Evolutionary conservation across 2,888 invertebrate genomes (phyloP), one percentile per base, ranked within the genome.

Genomic region (Biston stratarius): DNA sequence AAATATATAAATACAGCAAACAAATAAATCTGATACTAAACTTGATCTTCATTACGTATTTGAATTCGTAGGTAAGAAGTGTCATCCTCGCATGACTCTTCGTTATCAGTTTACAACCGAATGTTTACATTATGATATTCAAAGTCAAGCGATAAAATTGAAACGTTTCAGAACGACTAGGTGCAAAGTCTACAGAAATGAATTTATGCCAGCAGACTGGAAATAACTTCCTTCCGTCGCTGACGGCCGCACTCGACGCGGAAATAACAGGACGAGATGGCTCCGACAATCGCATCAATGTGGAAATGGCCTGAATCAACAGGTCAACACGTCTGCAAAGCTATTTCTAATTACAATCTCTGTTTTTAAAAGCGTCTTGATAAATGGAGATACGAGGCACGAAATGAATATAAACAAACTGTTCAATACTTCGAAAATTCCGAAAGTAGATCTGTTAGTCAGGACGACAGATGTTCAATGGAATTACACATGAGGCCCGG

Each of bases 151-250:
- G 67, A 64, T 60, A 63, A 63, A 52, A 61, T 51, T 67, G 61
- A 59, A 63, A 68, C 60, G 44, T 64, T 61, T 67, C 63, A 59
- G 60, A 48, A 63, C 60, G 64, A 69, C 62, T 74, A 79, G 24
- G 24, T 24, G 3, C 14, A 38, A 24, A 55, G 24, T 55, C 12
- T 40, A 9, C 79, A 79, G 80, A 83, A 80, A 79, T 81, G 77
- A 82, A 83, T 83, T 86, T 85, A 87, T 81, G 84, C 83, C 85
- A 83, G 84, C 77, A 80, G 78, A 81, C 85, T 85, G 71, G 86
- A 87, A 91, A 92, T 93, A 90, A 82, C 89, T 92, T 92, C 93
- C 92, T 92, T 92, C 93, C 92, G 89, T 76, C 61, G 53, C 72
- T 68, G 71, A 71, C 71, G 72, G 70, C 82, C 77, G 79, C 83